Percentiles rank a stretch among this genome's conserved stretches.
These are phyloP conservation scores for Todiramphus chloris DNA, from an alignment of 2,113 vertebrate genomes.

Conservation along the genomic window DNA sequence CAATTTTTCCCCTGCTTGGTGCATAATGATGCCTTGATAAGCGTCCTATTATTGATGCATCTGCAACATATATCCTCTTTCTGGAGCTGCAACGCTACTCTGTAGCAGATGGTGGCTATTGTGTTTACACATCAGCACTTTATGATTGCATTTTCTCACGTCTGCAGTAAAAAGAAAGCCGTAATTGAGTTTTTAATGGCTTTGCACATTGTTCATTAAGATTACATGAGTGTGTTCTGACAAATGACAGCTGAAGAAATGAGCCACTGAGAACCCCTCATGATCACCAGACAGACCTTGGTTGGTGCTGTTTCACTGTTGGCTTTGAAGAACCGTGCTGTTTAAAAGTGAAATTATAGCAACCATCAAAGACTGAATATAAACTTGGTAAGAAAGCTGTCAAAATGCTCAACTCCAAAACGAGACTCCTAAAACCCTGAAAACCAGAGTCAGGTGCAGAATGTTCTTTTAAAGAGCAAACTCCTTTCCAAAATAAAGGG, in stretches of 20 bases:
- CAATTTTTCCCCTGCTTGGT: conserved; percentile 63
- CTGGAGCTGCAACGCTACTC: conserved; percentile 64
- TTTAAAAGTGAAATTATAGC: conserved; percentile 24
- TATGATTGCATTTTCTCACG: conserved; percentile 78
- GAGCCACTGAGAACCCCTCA: neutral
- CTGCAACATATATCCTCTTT: conserved; percentile 68
- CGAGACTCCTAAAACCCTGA: neutral
- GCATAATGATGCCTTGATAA: conserved; percentile 77
- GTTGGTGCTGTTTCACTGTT: neutral
- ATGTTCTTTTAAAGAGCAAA: neutral
- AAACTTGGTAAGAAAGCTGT: neutral
- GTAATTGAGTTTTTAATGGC: conserved; percentile 91
- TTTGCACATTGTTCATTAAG: conserved; percentile 83
- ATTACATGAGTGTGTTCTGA: conserved; percentile 71
- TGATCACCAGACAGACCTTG: conserved; percentile 38
- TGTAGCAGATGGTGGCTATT: conserved; percentile 78
- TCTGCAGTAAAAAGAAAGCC: conserved; percentile 77
- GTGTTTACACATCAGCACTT: conserved; percentile 87
- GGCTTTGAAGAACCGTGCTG: neutral
- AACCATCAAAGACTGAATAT: neutral
- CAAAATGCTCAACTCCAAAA: neutral
- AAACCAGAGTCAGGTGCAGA: neutral
- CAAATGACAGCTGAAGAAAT: conserved; percentile 70
- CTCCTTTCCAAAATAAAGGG: neutral
- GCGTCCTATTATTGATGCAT: conserved; percentile 74